Conservation (phyloP, 1,140 invertebrate species). For the Meteorus sp. region DNA sequence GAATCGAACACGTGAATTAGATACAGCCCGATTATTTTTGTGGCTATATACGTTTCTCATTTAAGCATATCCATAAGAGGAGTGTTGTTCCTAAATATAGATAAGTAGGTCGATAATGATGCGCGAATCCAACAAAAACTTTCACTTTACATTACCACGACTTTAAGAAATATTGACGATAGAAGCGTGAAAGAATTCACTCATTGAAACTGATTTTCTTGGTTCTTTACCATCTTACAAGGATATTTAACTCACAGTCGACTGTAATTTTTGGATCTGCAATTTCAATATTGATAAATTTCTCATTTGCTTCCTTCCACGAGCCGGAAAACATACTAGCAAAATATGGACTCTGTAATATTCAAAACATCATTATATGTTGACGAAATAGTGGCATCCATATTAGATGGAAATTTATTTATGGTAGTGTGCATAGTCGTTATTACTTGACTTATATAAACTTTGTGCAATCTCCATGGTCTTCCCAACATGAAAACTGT, state of each 20-base stretch:
- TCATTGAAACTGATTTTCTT: conserved; percentile 10
- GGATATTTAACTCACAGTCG: conserved; percentile 63
- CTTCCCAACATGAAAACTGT: conserved; percentile 72
- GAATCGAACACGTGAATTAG: too few relatives aligned
- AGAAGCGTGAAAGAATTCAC: not conserved
- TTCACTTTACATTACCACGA: conserved; percentile 31
- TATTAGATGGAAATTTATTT: not conserved
- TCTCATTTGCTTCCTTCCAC: conserved; percentile 75
- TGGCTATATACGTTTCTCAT: not conserved
- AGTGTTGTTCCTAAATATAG: conserved; percentile 28
- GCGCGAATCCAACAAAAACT: conserved; percentile 26
- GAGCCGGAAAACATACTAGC: conserved; percentile 82
- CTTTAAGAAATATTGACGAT: too few relatives aligned
- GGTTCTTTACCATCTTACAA: not conserved
- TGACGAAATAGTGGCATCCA: not conserved
- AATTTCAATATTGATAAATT: conserved; percentile 71
- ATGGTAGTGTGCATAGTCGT: not conserved
- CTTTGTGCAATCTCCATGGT: conserved; percentile 78
- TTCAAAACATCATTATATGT: conserved; percentile 19
- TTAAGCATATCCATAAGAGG: conserved; percentile 25
- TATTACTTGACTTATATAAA: conserved; percentile 72
- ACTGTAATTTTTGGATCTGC: conserved; percentile 74
- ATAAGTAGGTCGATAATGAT: conserved; percentile 31
- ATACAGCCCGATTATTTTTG: too few relatives aligned
- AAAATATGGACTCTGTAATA: conserved; percentile 76